Evolutionary conservation across 1,140 invertebrate genomes (phyloP).

Genomic region (Ooceraea biroi): DNA sequence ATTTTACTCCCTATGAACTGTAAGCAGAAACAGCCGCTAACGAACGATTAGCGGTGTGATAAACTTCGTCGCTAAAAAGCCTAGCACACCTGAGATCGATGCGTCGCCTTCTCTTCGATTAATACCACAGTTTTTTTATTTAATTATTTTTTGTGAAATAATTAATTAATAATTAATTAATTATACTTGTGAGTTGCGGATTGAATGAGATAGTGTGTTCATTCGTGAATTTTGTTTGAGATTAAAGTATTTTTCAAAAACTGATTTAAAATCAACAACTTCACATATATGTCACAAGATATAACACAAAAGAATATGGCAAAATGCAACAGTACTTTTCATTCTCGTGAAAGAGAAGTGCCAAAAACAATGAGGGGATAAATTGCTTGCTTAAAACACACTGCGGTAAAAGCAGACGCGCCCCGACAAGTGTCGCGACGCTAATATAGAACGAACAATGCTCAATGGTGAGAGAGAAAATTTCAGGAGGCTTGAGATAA

Average conservation of each 20-base stretch:
- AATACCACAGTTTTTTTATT: neutral
- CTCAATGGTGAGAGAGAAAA: conserved; percentile 23
- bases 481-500: conserved; percentile 70
- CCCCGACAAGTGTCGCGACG: conserved; percentile 54
- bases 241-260: neutral
- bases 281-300: neutral
- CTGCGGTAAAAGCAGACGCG: conserved; percentile 30
- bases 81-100: conserved; percentile 22
- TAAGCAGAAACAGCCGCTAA: conserved; percentile 15
- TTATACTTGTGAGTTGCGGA: neutral
- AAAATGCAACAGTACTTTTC: neutral
- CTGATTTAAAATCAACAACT: neutral
- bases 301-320: neutral
- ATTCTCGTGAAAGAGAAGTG: conserved; percentile 49
- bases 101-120: neutral
- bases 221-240: neutral
- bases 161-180: neutral
- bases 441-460: conserved; percentile 71
- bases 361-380: conserved; percentile 61
- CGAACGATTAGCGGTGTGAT: conserved; percentile 47
- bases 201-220: neutral
- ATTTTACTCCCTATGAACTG: conserved; percentile 4
- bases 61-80: conserved; percentile 41
- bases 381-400: conserved; percentile 64
- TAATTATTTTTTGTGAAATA: neutral